These are phyloP conservation scores for Laticauda laticaudata DNA, from an alignment of 2,113 vertebrate species.

Conservation along the genomic window DNA sequence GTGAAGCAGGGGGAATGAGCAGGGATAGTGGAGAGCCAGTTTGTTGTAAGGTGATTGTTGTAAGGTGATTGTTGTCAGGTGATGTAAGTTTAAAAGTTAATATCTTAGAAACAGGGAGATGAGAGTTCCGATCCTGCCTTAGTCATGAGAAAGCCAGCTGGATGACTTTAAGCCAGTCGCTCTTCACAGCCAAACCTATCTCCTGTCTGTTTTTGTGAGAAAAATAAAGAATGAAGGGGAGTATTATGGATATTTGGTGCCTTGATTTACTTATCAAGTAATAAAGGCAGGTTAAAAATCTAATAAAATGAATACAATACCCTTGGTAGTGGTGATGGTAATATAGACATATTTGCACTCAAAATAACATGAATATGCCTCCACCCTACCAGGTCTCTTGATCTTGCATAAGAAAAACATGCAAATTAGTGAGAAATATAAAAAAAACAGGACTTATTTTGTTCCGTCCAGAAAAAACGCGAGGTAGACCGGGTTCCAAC, in stretches of 20 bases:
- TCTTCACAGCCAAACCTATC: background rate
- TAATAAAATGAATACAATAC: background rate
- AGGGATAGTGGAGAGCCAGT: background rate
- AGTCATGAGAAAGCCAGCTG: background rate
- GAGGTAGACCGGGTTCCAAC: too few relatives aligned
- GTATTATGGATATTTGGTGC: background rate
- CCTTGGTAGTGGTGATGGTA: background rate
- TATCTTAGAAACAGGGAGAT: background rate
- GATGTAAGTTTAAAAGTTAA: too few relatives aligned
- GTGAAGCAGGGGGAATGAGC: background rate
- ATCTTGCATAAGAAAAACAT: background rate
- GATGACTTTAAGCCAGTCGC: background rate
- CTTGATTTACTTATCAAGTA: background rate
- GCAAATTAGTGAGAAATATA: background rate
- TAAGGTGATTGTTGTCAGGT: too few relatives aligned
- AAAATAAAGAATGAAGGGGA: background rate
- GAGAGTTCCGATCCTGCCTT: background rate
- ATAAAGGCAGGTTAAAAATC: background rate
- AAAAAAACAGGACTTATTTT: background rate
- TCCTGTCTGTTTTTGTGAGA: background rate
- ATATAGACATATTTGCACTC: background rate
- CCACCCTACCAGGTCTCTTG: background rate
- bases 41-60: background rate
- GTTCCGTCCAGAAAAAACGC: too few relatives aligned
- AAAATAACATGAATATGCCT: background rate